A percentile compares a stretch with the other conserved stretches of the same genome.
phyloP scores from a whole-genome alignment of 2,888 invertebrate genomes.

The Gari tellinella region DNA sequence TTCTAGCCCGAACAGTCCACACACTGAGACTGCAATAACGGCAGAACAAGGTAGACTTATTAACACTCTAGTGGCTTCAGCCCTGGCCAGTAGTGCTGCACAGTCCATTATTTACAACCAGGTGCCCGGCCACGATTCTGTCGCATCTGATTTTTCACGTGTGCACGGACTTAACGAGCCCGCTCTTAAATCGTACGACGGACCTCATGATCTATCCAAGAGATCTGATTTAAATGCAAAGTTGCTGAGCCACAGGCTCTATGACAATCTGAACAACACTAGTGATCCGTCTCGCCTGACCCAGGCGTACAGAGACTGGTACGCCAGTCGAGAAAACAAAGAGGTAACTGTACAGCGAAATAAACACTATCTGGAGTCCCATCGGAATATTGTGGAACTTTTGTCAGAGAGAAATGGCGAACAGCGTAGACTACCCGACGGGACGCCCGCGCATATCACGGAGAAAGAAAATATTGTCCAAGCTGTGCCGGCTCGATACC shows the following conservation, averaged over 20 bases:
- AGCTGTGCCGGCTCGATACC: slow-evolving; percentile 44
- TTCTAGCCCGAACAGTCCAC: not conserved
- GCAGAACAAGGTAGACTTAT: slow-evolving; percentile 49
- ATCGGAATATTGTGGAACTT: slow-evolving; percentile 50
- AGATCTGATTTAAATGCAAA: slow-evolving; percentile 26
- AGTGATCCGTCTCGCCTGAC: slow-evolving; percentile 25
- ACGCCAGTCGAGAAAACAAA: slow-evolving; percentile 20
- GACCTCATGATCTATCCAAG: slow-evolving; percentile 57
- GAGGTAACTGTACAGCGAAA: slow-evolving; percentile 44
- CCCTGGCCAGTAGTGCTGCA: slow-evolving; percentile 54
- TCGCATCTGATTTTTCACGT: slow-evolving; percentile 12
- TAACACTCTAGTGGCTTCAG: slow-evolving; percentile 57
- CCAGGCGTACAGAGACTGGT: slow-evolving; percentile 35
- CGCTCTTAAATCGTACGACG: slow-evolving; percentile 40
- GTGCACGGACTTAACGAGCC: slow-evolving; percentile 18
- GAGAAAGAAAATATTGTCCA: slow-evolving; percentile 60
- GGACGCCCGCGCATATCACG: slow-evolving; percentile 20
- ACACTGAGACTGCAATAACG: slow-evolving; percentile 1
- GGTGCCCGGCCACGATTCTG: slow-evolving; percentile 1
- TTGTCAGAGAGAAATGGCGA: slow-evolving; percentile 37
- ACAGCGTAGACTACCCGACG: slow-evolving; percentile 4
- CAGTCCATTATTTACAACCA: slow-evolving; percentile 48
- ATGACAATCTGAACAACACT: slow-evolving; percentile 34
- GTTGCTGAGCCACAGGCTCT: slow-evolving; percentile 36
- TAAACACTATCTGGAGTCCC: slow-evolving; percentile 51